Percentiles rank a stretch among this genome's conserved stretches.
phyloP scores from a whole-genome alignment of 1,140 invertebrate genomes.

The Stegodyphus dumicola region DNA sequence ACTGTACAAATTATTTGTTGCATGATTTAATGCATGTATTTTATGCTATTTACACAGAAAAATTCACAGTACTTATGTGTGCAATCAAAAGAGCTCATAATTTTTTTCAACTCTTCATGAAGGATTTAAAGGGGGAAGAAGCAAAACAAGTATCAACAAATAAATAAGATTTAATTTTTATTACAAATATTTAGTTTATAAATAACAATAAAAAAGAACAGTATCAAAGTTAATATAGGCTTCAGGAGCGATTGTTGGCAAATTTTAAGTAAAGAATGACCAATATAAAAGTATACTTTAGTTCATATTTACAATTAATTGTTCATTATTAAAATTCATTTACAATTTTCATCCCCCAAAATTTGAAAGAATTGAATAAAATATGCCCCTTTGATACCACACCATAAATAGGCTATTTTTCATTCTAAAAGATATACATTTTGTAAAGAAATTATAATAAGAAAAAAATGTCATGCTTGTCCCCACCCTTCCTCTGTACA shows the following conservation, averaged over 20 bases:
- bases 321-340: background rate
- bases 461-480: background rate
- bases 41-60: background rate
- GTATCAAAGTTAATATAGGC: no score
- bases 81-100: background rate
- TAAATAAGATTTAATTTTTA: background rate
- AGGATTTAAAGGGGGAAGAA: no score
- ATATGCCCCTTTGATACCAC: no score
- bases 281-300: no score
- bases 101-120: no score
- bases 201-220: background rate
- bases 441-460: background rate
- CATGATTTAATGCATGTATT: background rate
- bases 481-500: conserved; percentile 54
- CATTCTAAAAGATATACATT: conserved; percentile 1
- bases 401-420: background rate
- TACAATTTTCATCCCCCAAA: background rate
- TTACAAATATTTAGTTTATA: background rate
- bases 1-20: conserved; percentile 22
- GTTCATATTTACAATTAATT: no score
- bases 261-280: no score
- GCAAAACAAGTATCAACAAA: background rate
- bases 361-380: no score
- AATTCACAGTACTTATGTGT: background rate
- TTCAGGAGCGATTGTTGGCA: no score